A percentile compares a stretch with the other conserved stretches of the same genome.
phyloP scores from a whole-genome alignment of 1,140 invertebrate genomes.

The Oryzaephilus surinamensis region DNA sequence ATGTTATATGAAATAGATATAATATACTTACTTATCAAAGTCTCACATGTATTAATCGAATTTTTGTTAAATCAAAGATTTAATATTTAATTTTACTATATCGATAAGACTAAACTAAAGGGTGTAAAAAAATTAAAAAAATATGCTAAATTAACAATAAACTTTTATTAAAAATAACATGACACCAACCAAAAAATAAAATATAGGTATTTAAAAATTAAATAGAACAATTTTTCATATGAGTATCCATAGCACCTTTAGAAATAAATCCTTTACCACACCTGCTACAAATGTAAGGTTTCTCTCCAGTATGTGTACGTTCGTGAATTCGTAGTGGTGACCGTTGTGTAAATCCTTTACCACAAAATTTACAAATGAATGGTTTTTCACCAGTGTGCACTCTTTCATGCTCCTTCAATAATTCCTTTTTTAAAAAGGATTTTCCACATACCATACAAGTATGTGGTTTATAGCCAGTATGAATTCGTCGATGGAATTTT shows the following conservation, averaged over 20 bases:
- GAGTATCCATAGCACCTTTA: slow-evolving; percentile 1
- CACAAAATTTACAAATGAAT: slow-evolving; percentile 7
- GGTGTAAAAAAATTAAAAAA: no score
- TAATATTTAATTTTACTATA: no score
- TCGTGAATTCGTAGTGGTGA: slow-evolving; percentile 29
- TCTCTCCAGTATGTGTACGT: slow-evolving; percentile 39
- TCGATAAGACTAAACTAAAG: no score
- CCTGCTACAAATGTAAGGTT: slow-evolving; percentile 38
- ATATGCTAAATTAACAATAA: no score
- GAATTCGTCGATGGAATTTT: slow-evolving; percentile 54
- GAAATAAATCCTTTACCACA: slow-evolving; percentile 27
- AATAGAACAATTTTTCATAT: not conserved
- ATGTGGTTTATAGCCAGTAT: slow-evolving; percentile 59
- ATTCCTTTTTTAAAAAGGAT: slow-evolving; percentile 36
- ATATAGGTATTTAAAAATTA: no score
- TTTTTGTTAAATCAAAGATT: no score
- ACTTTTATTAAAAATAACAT: no score
- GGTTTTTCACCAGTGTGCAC: slow-evolving; percentile 14
- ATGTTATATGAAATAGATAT: no score
- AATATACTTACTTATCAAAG: no score
- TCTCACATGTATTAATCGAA: no score
- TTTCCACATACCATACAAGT: slow-evolving; percentile 55
- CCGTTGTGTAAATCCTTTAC: slow-evolving; percentile 19
- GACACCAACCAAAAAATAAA: no score
- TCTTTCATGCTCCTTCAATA: slow-evolving; percentile 7